Base-by-base conservation (phyloP, 92 coral and sea anemone species). In the Epizoanthus illoricatus region DNA sequence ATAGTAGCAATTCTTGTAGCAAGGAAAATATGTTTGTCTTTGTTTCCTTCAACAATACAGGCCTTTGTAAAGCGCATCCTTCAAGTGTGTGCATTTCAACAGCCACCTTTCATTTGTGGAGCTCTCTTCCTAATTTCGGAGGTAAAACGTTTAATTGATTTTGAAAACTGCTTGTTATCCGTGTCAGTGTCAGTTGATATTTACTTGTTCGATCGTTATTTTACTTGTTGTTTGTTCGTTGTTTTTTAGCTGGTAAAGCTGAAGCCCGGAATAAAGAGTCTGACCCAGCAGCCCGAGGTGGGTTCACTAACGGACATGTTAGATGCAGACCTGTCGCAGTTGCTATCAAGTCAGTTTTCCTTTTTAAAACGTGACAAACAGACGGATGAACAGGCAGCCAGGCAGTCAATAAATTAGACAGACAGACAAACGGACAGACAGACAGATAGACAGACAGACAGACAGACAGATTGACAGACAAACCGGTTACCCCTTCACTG, bases 61-160 rank as follows among this genome's bases (percentile, higher is more conserved):
- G 98, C 98, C 8, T 95, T 95, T 74, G 90, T 93, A 17, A 95
- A 95, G 76, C 94, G 98, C 17, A 86, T 95, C 83, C 87, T 95
- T 43, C 98, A 95, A 88, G 92, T 93, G 40, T 95, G 98, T 55
- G 87, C 89, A 45, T 84, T 86, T 63, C 98, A 95, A 42, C 97
- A 89, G 43, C 96, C 98, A 3, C 76, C 97, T 8, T 91, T 95
- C 75, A 85, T 93, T 56, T 93, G 98, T 83, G 98, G 98, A 43
- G 88, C 88, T 20, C 86, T 95, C 17, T 92, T 82, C 75, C 68
- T 94, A 87, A 71, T 90, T 45, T 94, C 98, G 19, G 98, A 94
- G 94, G 98, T 94, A 87, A 57, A 49, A 42, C 2, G 9, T 59
- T 33, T 61, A 24, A 41, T 21, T 61, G 5, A 55, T 43, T 39